These are phyloP conservation scores for Chydorus sphaericus DNA, from an alignment of 2,888 invertebrate genomes.

Conservation along the genomic window DNA sequence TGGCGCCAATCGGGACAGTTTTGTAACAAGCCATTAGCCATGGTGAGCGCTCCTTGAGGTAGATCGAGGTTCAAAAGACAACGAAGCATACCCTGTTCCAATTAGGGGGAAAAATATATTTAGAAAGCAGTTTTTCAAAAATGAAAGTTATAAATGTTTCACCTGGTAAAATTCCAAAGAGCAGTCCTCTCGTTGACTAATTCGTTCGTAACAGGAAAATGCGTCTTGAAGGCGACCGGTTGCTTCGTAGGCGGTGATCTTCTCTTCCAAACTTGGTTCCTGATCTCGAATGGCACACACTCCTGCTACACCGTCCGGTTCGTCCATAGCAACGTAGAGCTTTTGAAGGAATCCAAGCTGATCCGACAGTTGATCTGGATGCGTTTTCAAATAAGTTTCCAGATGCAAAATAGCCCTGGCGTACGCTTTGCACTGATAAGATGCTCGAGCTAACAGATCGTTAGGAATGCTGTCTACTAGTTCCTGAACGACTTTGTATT, in stretches of 20 bases:
- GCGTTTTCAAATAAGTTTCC: slow-evolving; percentile 29
- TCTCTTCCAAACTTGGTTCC: slow-evolving; percentile 62
- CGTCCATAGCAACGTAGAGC: slow-evolving; percentile 74
- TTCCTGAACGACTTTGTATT: slow-evolving; percentile 4
- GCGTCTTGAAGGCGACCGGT: slow-evolving; percentile 71
- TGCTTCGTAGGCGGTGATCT: slow-evolving; percentile 69
- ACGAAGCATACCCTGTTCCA: slow-evolving; percentile 54
- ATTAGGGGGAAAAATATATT: slow-evolving; percentile 23
- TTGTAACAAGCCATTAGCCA: slow-evolving; percentile 52
- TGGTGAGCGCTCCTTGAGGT: slow-evolving; percentile 63
- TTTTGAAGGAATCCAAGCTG: slow-evolving; percentile 37
- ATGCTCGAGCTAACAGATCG: slow-evolving; percentile 29
- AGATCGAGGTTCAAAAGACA: slow-evolving; percentile 77
- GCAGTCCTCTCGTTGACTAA: slow-evolving; percentile 25
- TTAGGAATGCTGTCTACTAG: slow-evolving; percentile 31
- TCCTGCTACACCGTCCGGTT: slow-evolving; percentile 79
- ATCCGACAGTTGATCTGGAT: slow-evolving; percentile 25
- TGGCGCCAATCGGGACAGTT: background rate
- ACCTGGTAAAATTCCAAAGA: slow-evolving; percentile 8
- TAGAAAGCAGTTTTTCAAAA: background rate
- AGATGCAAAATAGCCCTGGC: slow-evolving; percentile 31
- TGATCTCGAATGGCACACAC: slow-evolving; percentile 52
- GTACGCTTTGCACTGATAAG: slow-evolving; percentile 32
- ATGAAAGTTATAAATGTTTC: background rate
- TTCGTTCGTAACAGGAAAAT: slow-evolving; percentile 70